Percentiles rank a stretch among this genome's conserved stretches.
Conservation (phyloP, 2,888 invertebrate genomes). For the Cosmopolites sordidus region DNA sequence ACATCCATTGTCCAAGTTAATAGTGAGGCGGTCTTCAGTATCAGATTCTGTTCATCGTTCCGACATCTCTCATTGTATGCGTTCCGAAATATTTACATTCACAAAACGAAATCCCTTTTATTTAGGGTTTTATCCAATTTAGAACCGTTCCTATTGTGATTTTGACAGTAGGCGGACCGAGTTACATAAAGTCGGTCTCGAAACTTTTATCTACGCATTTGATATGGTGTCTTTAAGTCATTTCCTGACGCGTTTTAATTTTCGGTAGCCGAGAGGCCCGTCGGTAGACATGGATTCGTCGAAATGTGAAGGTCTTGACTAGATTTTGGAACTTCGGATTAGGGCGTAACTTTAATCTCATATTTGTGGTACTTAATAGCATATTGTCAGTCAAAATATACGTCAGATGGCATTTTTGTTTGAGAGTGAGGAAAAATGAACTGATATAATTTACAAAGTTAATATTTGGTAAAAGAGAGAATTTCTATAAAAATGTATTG, state of each 20-base stretch:
- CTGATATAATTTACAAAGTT: no score
- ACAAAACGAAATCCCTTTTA: slow-evolving; percentile 24
- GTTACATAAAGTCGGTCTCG: slow-evolving; percentile 21
- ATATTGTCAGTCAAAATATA: no score
- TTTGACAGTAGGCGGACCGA: slow-evolving; percentile 20
- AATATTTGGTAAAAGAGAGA: no score
- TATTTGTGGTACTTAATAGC: no score
- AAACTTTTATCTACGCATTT: slow-evolving; percentile 24
- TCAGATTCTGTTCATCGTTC: slow-evolving; percentile 5
- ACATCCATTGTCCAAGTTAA: slow-evolving; percentile 19
- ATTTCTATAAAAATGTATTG: no score
- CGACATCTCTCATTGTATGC: slow-evolving; percentile 19
- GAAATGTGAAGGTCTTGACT: not conserved
- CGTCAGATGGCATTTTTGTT: no score
- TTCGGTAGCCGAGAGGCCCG: slow-evolving; percentile 14
- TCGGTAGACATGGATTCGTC: no score
- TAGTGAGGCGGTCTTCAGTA: slow-evolving; percentile 21
- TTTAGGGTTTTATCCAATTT: slow-evolving; percentile 24
- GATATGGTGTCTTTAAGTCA: slow-evolving; percentile 21
- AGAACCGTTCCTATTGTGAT: slow-evolving; percentile 18
- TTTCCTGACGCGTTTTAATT: slow-evolving; percentile 21
- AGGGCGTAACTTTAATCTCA: not conserved
- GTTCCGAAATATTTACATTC: slow-evolving; percentile 25
- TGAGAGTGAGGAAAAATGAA: no score
- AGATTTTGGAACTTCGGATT: slow-evolving; percentile 14